Percentiles rank a stretch among this genome's conserved stretches.
Evolutionary conservation across 2,113 vertebrate species (phyloP).

Genomic region (Pristiophorus japonicus): DNA sequence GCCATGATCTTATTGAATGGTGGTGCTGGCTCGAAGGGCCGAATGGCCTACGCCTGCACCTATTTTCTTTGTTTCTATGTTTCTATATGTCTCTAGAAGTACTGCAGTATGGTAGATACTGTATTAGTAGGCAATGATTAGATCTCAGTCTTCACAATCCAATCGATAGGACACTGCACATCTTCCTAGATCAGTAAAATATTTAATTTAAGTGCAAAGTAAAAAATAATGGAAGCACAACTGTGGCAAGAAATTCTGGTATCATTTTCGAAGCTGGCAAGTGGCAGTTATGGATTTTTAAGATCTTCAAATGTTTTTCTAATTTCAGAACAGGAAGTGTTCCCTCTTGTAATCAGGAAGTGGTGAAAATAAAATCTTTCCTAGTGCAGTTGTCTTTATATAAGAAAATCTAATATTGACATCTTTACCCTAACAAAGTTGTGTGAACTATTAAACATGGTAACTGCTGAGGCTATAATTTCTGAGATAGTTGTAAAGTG

Average conservation of each 20-base stretch:
- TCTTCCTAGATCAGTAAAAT: not conserved
- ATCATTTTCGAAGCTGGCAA: not conserved
- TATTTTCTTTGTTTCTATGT: too few relatives aligned
- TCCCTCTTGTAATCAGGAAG: not conserved
- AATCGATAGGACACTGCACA: not conserved
- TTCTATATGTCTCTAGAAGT: not conserved
- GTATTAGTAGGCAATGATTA: not conserved
- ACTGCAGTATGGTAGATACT: not conserved
- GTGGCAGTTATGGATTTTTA: not conserved
- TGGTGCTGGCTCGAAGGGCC: too few relatives aligned
- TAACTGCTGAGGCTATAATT: not conserved
- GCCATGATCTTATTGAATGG: too few relatives aligned
- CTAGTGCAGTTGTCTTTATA: not conserved
- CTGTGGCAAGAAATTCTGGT: not conserved
- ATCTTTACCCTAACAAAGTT: not conserved
- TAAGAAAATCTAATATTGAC: not conserved
- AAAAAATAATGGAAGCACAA: not conserved
- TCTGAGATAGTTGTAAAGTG: not conserved
- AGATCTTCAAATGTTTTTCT: not conserved
- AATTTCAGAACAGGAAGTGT: slow-evolving; percentile 26
- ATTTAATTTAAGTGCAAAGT: not conserved
- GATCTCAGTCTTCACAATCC: not conserved
- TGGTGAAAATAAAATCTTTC: not conserved
- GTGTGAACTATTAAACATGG: not conserved
- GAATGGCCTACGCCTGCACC: too few relatives aligned